phyloP scores from a whole-genome alignment of 1,140 invertebrate species.

The Cydia amplana region DNA sequence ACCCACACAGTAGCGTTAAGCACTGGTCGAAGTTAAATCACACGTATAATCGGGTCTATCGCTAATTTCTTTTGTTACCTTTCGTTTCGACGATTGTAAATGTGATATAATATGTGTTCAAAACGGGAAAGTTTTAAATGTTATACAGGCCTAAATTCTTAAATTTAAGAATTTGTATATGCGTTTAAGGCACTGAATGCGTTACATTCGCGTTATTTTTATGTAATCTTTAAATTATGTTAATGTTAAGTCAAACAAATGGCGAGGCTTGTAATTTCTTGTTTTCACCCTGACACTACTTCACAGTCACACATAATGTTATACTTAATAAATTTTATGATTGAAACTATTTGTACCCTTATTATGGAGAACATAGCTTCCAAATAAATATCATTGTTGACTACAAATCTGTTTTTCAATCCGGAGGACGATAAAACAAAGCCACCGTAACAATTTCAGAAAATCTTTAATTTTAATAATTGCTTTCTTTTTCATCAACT shows the following conservation, averaged over 20 bases:
- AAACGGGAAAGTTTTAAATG: too few relatives aligned
- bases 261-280: slow-evolving; percentile 16
- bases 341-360: slow-evolving; percentile 30
- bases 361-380: slow-evolving; percentile 57
- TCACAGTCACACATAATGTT: slow-evolving; percentile 25
- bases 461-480: slow-evolving; percentile 79
- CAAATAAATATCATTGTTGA: slow-evolving; percentile 78
- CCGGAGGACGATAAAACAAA: slow-evolving; percentile 40
- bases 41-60: too few relatives aligned
- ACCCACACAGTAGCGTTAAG: background rate
- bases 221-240: slow-evolving; percentile 46
- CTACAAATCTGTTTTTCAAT: slow-evolving; percentile 43
- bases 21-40: too few relatives aligned
- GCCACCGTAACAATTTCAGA: slow-evolving; percentile 68
- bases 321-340: slow-evolving; percentile 31
- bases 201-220: slow-evolving; percentile 31
- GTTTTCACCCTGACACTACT: slow-evolving; percentile 29
- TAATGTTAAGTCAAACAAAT: slow-evolving; percentile 28
- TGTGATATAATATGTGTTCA: too few relatives aligned
- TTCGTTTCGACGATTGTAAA: too few relatives aligned
- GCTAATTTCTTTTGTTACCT: too few relatives aligned
- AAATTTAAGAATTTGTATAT: background rate
- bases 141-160: too few relatives aligned
- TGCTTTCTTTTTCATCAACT: slow-evolving; percentile 76
- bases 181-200: background rate